Evolutionary conservation across 1,140 invertebrate genomes (phyloP).

Genomic region (Apocrypta bakeri): DNA sequence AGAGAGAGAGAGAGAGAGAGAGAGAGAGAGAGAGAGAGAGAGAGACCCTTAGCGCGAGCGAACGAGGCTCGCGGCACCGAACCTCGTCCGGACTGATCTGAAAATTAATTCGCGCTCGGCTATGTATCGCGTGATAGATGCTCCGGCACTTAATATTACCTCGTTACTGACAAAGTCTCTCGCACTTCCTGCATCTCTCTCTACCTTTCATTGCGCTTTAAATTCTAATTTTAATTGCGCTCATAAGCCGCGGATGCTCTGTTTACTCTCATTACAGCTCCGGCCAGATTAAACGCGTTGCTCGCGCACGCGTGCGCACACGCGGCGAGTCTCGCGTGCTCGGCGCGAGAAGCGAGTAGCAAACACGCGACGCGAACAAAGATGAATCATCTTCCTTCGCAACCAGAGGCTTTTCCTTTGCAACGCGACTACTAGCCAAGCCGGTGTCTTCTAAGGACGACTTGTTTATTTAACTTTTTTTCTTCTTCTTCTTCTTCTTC

Average conservation of each 20-base stretch:
- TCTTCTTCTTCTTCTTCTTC: neutral
- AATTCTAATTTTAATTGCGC: constrained; percentile 51
- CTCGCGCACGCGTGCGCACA: neutral
- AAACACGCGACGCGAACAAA: constrained; percentile 28
- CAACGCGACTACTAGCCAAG: neutral
- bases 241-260: constrained; percentile 32
- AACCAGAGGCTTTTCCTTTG: neutral
- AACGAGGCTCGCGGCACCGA: neutral
- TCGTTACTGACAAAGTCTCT: constrained; percentile 40
- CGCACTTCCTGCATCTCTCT: neutral
- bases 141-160: constrained; percentile 41
- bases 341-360: no score
- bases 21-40: no score
- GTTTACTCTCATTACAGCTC: constrained; percentile 43
- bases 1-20: neutral
- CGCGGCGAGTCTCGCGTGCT: no score
- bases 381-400: constrained; percentile 11
- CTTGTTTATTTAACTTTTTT: constrained; percentile 9
- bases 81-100: constrained; percentile 7
- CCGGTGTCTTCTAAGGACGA: neutral
- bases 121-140: constrained; percentile 39
- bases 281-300: constrained; percentile 19
- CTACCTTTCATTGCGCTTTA: constrained; percentile 22
- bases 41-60: neutral
- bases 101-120: neutral